These are phyloP conservation scores for Xyrauchen texanus DNA, from an alignment of 2,113 vertebrate species.

Conservation along the genomic window DNA sequence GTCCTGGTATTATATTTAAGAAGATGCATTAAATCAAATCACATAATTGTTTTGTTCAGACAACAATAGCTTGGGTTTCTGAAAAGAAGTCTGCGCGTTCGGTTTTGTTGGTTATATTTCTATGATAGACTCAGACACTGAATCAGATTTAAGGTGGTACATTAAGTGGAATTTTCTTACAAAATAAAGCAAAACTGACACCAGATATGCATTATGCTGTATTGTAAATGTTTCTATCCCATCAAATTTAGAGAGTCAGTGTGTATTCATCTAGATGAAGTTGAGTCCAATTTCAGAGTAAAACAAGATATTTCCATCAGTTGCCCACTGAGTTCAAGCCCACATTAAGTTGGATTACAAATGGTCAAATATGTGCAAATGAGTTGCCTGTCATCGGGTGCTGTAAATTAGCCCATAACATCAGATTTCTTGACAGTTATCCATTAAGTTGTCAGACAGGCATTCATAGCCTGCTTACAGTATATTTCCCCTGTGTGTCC, in stretches of 20 bases:
- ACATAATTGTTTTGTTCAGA: background rate
- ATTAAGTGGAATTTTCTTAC: too few species aligned
- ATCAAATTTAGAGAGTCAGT: too few species aligned
- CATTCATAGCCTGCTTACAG: constrained; percentile 11
- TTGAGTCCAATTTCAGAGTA: background rate
- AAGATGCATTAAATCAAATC: background rate
- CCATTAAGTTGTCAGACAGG: constrained; percentile 9
- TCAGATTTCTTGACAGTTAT: constrained; percentile 5
- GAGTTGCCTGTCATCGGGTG: constrained; percentile 24
- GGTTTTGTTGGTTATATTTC: background rate
- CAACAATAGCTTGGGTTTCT: background rate
- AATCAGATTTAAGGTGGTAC: too few species aligned
- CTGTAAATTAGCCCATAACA: background rate
- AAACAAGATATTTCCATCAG: background rate
- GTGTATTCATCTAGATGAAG: too few species aligned
- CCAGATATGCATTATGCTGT: too few species aligned
- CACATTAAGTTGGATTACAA: constrained; percentile 10
- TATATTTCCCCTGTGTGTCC: background rate
- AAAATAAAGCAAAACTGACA: too few species aligned
- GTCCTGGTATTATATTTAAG: background rate
- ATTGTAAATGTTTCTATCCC: too few species aligned
- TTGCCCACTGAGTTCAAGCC: background rate
- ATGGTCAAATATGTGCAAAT: background rate
- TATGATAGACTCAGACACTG: background rate
- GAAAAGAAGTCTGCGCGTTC: background rate